Conservation (phyloP, 30 jellyfish, hydroid and myxozoan genomes). For the Hydractinia symbiolongicarpus region DNA sequence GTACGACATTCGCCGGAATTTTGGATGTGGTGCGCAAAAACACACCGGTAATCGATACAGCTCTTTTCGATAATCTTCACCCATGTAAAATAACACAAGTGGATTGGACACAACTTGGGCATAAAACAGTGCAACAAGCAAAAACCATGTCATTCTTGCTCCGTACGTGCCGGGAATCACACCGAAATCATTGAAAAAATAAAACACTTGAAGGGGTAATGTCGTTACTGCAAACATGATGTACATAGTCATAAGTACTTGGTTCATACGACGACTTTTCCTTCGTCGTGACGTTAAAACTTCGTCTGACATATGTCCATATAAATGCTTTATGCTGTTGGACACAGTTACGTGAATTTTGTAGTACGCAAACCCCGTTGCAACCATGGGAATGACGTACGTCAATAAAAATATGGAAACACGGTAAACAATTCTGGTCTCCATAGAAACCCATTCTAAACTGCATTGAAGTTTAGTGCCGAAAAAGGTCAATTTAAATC, state of each 20-base stretch:
- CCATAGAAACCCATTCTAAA: not conserved
- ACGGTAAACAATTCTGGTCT: conserved; percentile 24
- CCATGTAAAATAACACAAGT: conserved; percentile 70
- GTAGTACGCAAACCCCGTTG: conserved; percentile 52
- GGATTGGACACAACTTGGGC: conserved; percentile 67
- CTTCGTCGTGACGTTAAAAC: conserved; percentile 40
- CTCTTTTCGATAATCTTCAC: conserved; percentile 65
- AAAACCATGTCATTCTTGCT: conserved; percentile 39
- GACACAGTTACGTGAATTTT: conserved; percentile 43
- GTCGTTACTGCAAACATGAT: conserved; percentile 50
- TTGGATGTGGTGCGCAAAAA: not conserved
- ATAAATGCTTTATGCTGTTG: conserved; percentile 18
- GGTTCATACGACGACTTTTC: conserved; percentile 54
- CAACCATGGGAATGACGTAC: conserved; percentile 57
- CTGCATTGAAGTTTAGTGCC: not conserved
- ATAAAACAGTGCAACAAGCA: conserved; percentile 69
- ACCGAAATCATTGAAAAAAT: conserved; percentile 34
- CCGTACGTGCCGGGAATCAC: conserved; percentile 31
- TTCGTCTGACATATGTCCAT: conserved; percentile 29
- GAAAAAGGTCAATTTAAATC: not conserved
- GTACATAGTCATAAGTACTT: conserved; percentile 55
- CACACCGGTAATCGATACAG: conserved; percentile 13
- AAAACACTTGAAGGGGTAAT: conserved; percentile 61
- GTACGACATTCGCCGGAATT: conserved; percentile 17
- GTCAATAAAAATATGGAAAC: conserved; percentile 41